A percentile compares a stretch with the other conserved stretches of the same genome.
These are phyloP conservation scores for Adrianichthys oophorus DNA, from an alignment of 2,797 vertebrate genomes.

Conservation along the genomic window DNA sequence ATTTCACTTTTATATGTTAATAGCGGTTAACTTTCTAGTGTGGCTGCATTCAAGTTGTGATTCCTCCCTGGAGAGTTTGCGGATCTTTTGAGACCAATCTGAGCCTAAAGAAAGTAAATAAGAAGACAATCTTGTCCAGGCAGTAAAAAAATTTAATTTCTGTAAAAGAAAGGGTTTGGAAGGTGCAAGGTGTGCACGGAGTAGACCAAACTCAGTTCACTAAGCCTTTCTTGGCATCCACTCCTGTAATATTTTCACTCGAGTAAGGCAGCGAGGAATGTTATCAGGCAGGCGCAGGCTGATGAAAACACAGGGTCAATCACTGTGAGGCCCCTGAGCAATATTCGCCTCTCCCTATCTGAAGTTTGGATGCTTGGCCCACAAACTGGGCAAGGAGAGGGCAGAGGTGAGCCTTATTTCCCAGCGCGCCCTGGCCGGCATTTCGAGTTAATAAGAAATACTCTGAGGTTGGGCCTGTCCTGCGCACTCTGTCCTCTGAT, in stretches of 20 bases:
- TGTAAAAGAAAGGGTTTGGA: constrained; percentile 31
- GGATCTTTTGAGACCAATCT: constrained; percentile 10
- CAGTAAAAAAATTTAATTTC: constrained; percentile 10
- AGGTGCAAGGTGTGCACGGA: constrained; percentile 11
- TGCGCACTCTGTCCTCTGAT: constrained; percentile 43
- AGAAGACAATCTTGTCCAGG: constrained; percentile 31
- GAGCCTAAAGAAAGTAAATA: neutral
- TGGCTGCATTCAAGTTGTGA: constrained; percentile 25
- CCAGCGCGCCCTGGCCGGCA: constrained; percentile 39
- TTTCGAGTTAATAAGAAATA: constrained; percentile 81
- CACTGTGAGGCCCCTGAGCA: constrained; percentile 60
- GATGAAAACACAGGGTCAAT: constrained; percentile 76
- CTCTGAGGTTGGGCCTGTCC: constrained; percentile 66
- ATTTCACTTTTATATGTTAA: constrained; percentile 42
- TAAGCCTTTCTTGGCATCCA: constrained; percentile 34
- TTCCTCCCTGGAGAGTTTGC: constrained; percentile 20
- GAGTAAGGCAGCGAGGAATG: constrained; percentile 45
- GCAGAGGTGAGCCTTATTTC: constrained; percentile 50
- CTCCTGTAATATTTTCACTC: constrained; percentile 37
- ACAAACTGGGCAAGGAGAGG: constrained; percentile 49
- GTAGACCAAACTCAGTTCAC: constrained; percentile 36
- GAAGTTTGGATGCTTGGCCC: constrained; percentile 46
- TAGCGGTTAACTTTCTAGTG: constrained; percentile 42
- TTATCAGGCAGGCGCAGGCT: constrained; percentile 65
- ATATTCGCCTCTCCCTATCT: constrained; percentile 58